phyloP scores from a whole-genome alignment of 2,888 invertebrate genomes.

The Chymomyza amoena region DNA sequence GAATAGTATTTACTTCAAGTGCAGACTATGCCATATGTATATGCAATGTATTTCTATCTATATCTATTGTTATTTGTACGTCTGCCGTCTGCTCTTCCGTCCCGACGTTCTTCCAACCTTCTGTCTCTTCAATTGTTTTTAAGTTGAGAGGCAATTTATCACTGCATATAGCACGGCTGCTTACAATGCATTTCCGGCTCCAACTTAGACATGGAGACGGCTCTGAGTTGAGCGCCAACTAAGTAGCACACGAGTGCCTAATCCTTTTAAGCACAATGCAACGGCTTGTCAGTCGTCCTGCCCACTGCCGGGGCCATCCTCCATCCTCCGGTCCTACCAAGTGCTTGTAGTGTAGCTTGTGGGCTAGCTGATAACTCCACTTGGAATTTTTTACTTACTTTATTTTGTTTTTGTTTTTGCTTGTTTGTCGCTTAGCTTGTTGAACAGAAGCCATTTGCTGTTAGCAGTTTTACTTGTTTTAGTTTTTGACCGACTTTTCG shows the following conservation, averaged over 20 bases:
- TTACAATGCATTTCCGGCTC: slow-evolving; percentile 58
- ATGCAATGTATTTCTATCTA: neutral
- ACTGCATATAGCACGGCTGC: slow-evolving; percentile 56
- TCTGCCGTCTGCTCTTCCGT: neutral
- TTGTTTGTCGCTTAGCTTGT: slow-evolving; percentile 8
- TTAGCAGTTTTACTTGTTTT: slow-evolving; percentile 39
- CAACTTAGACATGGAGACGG: neutral
- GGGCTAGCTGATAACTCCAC: slow-evolving; percentile 25
- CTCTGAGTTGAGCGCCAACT: neutral
- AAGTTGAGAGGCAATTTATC: slow-evolving; percentile 73
- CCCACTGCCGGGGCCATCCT: neutral
- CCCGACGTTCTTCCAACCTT: no score
- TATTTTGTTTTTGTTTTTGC: slow-evolving; percentile 7
- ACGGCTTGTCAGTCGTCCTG: slow-evolving; percentile 23
- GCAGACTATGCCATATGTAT: neutral
- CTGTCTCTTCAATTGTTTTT: slow-evolving; percentile 63
- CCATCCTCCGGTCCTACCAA: no score
- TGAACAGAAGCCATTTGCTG: slow-evolving; percentile 5
- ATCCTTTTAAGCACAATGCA: slow-evolving; percentile 68
- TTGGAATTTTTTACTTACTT: neutral
- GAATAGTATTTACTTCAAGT: neutral
- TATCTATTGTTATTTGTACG: neutral
- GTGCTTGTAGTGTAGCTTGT: neutral
- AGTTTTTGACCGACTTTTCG: slow-evolving; percentile 1
- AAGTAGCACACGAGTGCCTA: slow-evolving; percentile 57